Conservation (phyloP, 2,113 vertebrate genomes). For the Desmodus rotundus region DNA sequence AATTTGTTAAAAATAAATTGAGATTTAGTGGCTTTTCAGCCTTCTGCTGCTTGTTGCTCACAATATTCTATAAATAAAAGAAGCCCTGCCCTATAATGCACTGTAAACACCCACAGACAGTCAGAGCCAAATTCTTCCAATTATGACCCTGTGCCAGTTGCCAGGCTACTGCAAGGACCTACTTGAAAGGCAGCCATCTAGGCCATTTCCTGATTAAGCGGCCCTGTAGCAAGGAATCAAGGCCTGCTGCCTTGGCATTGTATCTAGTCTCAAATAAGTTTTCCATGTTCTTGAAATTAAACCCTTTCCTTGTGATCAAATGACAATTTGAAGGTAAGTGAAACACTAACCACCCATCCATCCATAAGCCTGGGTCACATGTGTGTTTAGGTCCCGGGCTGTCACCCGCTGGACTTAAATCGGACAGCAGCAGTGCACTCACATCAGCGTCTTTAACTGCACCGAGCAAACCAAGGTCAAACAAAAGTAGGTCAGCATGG, state of each 20-base stretch:
- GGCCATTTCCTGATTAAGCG: conserved; percentile 79
- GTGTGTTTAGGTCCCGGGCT: conserved; percentile 16
- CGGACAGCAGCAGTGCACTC: conserved; percentile 51
- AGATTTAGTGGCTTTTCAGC: conserved; percentile 72
- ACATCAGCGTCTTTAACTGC: conserved; percentile 42
- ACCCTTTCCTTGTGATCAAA: conserved; percentile 32
- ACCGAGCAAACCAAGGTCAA: conserved; percentile 81
- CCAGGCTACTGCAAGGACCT: conserved; percentile 76
- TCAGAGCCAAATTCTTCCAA: conserved; percentile 73
- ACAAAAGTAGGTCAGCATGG: conserved; percentile 78
- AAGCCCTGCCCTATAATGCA: conserved; percentile 68
- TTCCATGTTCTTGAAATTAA: conserved; percentile 60
- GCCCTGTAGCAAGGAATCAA: conserved; percentile 66
- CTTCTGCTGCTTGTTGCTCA: conserved; percentile 68
- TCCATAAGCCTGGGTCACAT: not conserved
- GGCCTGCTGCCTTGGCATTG: conserved; percentile 32
- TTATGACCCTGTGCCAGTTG: conserved; percentile 73
- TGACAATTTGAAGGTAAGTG: conserved; percentile 55
- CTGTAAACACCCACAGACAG: conserved; percentile 64
- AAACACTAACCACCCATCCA: conserved; percentile 36
- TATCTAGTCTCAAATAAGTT: conserved; percentile 51
- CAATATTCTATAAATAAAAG: conserved; percentile 70
- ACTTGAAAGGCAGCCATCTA: conserved; percentile 79
- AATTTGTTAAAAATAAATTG: conserved; percentile 60
- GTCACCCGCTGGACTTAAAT: conserved; percentile 68